Conservation (phyloP, 2,888 invertebrate species). For the Sycophila texana region DNA sequence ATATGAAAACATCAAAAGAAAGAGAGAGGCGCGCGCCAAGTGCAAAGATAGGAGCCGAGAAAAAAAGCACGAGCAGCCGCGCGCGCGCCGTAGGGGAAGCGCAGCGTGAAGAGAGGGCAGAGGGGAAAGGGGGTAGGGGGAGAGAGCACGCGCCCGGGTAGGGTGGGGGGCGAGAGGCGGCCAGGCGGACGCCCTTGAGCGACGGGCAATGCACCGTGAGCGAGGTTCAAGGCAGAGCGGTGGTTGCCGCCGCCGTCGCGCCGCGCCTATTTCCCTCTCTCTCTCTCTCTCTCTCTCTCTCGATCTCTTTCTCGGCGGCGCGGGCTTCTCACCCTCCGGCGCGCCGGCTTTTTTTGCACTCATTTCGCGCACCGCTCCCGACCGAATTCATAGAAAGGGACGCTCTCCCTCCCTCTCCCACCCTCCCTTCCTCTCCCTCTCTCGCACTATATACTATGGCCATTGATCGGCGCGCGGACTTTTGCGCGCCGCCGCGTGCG, state of each 20-base stretch:
- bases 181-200: conserved; percentile 74
- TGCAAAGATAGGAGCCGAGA: conserved; percentile 4
- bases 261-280: conserved; percentile 52
- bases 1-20: too few species aligned
- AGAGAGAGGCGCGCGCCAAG: conserved; percentile 20
- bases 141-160: conserved; percentile 51
- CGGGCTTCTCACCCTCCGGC: conserved; percentile 19
- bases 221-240: conserved; percentile 76
- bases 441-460: not conserved
- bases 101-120: conserved; percentile 2
- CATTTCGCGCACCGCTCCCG: conserved; percentile 9
- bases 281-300: conserved; percentile 19
- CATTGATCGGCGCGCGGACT: conserved; percentile 32
- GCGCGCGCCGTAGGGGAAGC: conserved; percentile 1
- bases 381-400: conserved; percentile 46
- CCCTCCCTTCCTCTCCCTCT: not conserved
- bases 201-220: conserved; percentile 75
- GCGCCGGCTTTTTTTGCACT: not conserved
- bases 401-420: not conserved
- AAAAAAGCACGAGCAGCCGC: conserved; percentile 16
- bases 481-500: not conserved
- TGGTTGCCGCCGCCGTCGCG: conserved; percentile 66
- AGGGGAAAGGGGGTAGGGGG: conserved; percentile 45
- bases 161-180: conserved; percentile 56
- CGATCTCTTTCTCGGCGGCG: conserved; percentile 29